Evolutionary conservation across 2,888 invertebrate species (phyloP).

Genomic region (Cataglyphis cursor): DNA sequence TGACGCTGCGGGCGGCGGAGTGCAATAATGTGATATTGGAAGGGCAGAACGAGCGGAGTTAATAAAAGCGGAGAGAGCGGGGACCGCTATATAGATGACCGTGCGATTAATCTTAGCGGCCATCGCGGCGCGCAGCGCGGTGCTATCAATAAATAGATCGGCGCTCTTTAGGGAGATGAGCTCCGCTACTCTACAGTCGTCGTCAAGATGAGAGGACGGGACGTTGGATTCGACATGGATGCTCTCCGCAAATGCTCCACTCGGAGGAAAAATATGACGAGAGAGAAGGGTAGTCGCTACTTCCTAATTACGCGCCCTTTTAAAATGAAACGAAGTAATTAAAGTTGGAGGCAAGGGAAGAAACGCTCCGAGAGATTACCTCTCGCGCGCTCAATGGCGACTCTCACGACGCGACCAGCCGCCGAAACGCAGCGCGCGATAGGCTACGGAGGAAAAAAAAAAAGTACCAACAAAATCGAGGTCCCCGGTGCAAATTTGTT

Average conservation of each 20-base stretch:
- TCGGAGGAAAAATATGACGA: constrained; percentile 46
- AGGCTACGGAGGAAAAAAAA: constrained; percentile 28
- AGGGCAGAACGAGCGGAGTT: constrained; percentile 59
- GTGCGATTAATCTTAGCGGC: constrained; percentile 53
- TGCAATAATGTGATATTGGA: constrained; percentile 78
- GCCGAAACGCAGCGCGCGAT: constrained; percentile 46
- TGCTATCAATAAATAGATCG: constrained; percentile 55
- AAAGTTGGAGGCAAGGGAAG: constrained; percentile 71
- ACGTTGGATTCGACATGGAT: constrained; percentile 33
- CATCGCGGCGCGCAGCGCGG: constrained; percentile 22
- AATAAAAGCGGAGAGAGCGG: constrained; percentile 67
- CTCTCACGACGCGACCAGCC: constrained; percentile 33
- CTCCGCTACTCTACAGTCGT: background rate
- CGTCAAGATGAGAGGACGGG: constrained; percentile 8
- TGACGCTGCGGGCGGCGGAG: constrained; percentile 74
- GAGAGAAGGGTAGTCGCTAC: constrained; percentile 61
- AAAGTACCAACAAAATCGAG: constrained; percentile 60
- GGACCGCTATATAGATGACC: constrained; percentile 64
- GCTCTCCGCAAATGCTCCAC: constrained; percentile 35
- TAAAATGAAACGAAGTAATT: constrained; percentile 75
- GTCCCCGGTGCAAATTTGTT: constrained; percentile 67
- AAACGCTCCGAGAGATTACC: constrained; percentile 69
- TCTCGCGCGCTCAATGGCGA: constrained; percentile 51
- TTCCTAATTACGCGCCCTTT: constrained; percentile 72
- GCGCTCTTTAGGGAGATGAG: constrained; percentile 51